Conservation (phyloP, 1,140 invertebrate genomes). For the Trichonephila clavata region DNA sequence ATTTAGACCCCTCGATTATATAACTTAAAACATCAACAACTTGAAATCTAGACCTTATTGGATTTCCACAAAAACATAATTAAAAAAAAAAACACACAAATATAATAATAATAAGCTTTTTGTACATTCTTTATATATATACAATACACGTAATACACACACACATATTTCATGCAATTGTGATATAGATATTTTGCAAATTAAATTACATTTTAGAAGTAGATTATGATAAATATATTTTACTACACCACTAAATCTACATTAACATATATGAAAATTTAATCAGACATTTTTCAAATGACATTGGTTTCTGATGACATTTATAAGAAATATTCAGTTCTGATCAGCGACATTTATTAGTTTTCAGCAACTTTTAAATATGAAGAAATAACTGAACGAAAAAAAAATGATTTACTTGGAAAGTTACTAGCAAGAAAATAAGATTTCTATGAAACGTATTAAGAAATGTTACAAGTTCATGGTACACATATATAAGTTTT, state of each 20-base stretch:
- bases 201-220: neutral
- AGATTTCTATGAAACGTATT: too few relatives aligned
- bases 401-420: too few relatives aligned
- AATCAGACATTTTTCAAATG: too few relatives aligned
- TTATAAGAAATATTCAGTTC: neutral
- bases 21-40: too few relatives aligned
- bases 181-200: neutral
- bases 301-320: neutral
- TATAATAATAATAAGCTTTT: conserved; percentile 3
- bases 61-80: neutral
- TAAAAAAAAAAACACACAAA: neutral
- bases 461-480: too few relatives aligned
- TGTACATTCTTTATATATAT: neutral
- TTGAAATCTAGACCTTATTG: too few relatives aligned
- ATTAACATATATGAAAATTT: neutral
- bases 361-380: too few relatives aligned
- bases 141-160: neutral
- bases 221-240: neutral
- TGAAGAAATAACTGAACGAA: too few relatives aligned
- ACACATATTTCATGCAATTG: too few relatives aligned
- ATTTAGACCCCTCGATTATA: too few relatives aligned
- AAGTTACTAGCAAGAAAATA: too few relatives aligned
- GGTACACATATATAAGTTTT: too few relatives aligned
- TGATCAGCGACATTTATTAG: neutral
- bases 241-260: neutral